Base-by-base conservation (phyloP, 1,140 invertebrate genomes). In the Eumaeus atala region DNA sequence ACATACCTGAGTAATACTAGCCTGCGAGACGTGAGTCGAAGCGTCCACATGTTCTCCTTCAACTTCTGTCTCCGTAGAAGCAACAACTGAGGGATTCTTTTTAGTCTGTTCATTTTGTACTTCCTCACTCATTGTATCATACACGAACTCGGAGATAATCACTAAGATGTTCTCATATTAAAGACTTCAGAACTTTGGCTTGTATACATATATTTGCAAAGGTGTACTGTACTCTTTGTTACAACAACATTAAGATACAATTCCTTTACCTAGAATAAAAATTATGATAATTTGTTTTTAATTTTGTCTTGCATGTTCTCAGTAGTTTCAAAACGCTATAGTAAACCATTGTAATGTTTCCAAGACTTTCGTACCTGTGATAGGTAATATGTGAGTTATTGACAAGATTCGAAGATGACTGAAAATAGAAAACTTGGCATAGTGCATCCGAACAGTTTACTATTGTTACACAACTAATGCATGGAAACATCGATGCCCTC, bases 71-170 rank as follows among this genome's bases (percentile, higher is more conserved):
- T 69, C 71, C 17, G 59, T 70, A 38, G 64, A 56, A 49, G 72
- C 67, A 47, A 59, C 66, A 58, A 65, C 58, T 57, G 72, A 67
- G 65, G 68, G 62, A 64, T 62, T 67, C 56, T 72, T 72, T 57
- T 75, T 76, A 65, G 68, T 74, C 51, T 70, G 70, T 59, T 81
- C 82, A 71, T 76, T 64, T 52, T 77, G 71, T 61, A 59, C 68
- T 67, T 83, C 79, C 62, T 85, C 79, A 65, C 83, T 86, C 79
- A 82, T 83, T 72, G 66, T 81, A 75, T 72, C 75, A 79, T 73
- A 62, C 62, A 70, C 72, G 69, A 66, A 73, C 62, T 67, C 74
- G 77, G 58, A 62, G 66, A 64, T 62, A 57, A 58, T 56, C 49
- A 62, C 70, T 80, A 82, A 58, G 68, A 78, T 37, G 67, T 65